Percentiles rank a stretch among this genome's conserved stretches.
These are phyloP conservation scores for Holacanthella duospinosa DNA, from an alignment of 2,888 invertebrate species.

Conservation along the genomic window DNA sequence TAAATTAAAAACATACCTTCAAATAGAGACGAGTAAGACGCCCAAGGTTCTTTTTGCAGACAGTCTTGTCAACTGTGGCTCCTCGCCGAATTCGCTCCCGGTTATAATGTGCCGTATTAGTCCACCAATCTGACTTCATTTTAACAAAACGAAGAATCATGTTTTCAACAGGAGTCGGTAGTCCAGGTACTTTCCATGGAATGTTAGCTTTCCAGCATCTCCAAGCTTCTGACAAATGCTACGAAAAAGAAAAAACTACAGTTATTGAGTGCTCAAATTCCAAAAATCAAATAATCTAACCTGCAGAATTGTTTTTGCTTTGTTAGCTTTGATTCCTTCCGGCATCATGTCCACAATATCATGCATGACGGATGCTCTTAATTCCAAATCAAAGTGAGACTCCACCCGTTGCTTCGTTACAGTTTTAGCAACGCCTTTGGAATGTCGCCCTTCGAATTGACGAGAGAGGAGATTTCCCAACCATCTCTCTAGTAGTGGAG, in stretches of 20 bases:
- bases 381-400: slow-evolving; percentile 96
- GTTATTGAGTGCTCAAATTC: not conserved
- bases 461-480: slow-evolving; percentile 95
- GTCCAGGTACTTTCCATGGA: slow-evolving; percentile 98
- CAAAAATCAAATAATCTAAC: no score
- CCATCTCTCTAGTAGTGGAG: slow-evolving; percentile 95
- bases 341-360: slow-evolving; percentile 99
- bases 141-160: slow-evolving; percentile 99
- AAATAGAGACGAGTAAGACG: slow-evolving; percentile 91
- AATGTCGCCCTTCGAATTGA: slow-evolving; percentile 98
- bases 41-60: slow-evolving; percentile 98
- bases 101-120: slow-evolving; percentile 99
- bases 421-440: slow-evolving; percentile 98
- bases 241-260: slow-evolving; percentile 2
- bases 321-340: slow-evolving; percentile 99
- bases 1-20: slow-evolving; percentile 52
- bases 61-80: slow-evolving; percentile 99
- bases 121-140: slow-evolving; percentile 99
- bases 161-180: slow-evolving; percentile 98
- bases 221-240: slow-evolving; percentile 97
- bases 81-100: slow-evolving; percentile 95
- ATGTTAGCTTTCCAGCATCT: slow-evolving; percentile 99
- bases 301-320: slow-evolving; percentile 95
- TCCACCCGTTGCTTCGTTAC: slow-evolving; percentile 99
- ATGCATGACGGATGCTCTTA: slow-evolving; percentile 83